These are phyloP conservation scores for Poecilia velifera DNA, from an alignment of 2,797 vertebrate species.

Conservation along the genomic window DNA sequence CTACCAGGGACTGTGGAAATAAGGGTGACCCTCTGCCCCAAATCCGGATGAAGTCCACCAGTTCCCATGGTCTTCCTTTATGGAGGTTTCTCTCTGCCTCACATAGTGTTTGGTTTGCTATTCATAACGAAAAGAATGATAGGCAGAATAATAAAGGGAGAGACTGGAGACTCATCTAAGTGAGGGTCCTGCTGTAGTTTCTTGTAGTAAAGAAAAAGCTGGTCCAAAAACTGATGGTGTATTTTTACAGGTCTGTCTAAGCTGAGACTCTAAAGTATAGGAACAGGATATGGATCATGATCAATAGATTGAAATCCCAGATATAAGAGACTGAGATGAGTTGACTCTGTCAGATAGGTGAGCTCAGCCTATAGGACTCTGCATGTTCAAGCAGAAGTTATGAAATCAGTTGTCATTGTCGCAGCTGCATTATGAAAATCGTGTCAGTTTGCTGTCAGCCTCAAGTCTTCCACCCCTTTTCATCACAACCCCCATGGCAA, in stretches of 20 bases:
- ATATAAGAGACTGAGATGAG: not conserved
- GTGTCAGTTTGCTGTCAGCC: not conserved
- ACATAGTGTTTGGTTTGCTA: not conserved
- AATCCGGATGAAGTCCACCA: not conserved
- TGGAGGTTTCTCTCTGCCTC: not conserved
- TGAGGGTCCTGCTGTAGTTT: not conserved
- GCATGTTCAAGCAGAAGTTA: no score
- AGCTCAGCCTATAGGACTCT: not conserved
- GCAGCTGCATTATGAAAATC: not conserved
- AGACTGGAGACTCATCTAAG: not conserved
- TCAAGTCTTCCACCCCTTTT: not conserved
- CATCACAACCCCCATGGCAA: not conserved
- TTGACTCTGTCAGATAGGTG: not conserved
- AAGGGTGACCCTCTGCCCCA: not conserved
- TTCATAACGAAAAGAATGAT: not conserved
- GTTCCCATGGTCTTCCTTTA: not conserved
- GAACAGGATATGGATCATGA: not conserved
- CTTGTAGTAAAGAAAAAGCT: not conserved
- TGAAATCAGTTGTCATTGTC: no score
- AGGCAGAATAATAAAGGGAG: not conserved
- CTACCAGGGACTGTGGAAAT: not conserved
- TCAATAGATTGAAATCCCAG: not conserved
- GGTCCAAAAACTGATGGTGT: not conserved
- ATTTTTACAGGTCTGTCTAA: not conserved
- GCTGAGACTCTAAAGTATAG: not conserved